phyloP scores from a whole-genome alignment of 35 echinoderm and acorn worm species.

The Acanthaster planci region DNA sequence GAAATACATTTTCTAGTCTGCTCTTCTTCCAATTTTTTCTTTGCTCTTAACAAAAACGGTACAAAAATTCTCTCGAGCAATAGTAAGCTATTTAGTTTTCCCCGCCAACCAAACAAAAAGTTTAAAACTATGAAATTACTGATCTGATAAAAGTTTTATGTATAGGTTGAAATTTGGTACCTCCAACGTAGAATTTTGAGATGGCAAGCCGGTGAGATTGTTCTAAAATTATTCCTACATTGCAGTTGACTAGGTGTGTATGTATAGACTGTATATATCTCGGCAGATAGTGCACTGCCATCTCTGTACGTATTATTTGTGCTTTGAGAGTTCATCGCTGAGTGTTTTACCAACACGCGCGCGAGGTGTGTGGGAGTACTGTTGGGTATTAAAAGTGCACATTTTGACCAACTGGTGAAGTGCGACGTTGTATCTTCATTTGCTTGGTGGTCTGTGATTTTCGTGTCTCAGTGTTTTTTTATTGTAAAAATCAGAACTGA shows the following conservation, averaged over 20 bases:
- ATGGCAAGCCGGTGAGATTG: neutral
- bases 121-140: neutral
- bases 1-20: no score
- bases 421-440: no score
- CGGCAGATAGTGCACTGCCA: conserved; percentile 4
- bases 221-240: neutral
- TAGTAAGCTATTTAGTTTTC: conserved; percentile 15
- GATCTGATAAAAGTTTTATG: neutral
- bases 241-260: conserved; percentile 12
- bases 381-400: conserved; percentile 17
- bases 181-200: neutral
- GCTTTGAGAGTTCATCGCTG: neutral
- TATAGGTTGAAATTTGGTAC: neutral
- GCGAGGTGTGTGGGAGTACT: conserved; percentile 6
- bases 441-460: no score
- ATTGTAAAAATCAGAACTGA: no score
- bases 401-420: conserved; percentile 8
- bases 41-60: no score
- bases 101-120: neutral
- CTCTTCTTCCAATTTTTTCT: no score
- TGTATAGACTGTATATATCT: conserved; percentile 20
- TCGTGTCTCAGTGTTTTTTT: no score
- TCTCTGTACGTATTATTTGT: neutral
- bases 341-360: neutral
- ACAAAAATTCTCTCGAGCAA: neutral